Percentiles rank a stretch among this genome's conserved stretches.
These are phyloP conservation scores for Noctua pronuba DNA, from an alignment of 2,888 invertebrate species.

Conservation along the genomic window DNA sequence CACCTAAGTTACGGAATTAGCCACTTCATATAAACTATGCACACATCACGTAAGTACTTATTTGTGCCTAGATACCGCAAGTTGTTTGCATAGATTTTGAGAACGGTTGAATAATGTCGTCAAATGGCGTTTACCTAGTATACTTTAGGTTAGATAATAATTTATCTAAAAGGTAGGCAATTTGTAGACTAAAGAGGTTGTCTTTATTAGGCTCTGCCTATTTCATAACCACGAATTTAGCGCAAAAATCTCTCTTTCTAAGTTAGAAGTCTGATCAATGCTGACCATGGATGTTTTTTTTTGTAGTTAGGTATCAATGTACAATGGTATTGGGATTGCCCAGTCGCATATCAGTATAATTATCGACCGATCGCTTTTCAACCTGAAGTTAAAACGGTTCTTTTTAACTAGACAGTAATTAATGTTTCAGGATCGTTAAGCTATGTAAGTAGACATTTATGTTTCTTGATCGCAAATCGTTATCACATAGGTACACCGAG, in stretches of 20 bases:
- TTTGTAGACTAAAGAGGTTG: background rate
- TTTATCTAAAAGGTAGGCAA: background rate
- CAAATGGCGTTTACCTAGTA: background rate
- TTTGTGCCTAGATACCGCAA: slow-evolving; percentile 20
- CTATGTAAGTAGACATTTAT: background rate
- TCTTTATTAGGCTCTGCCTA: background rate
- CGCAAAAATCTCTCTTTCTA: background rate
- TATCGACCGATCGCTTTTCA: too few relatives aligned
- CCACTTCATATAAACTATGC: background rate
- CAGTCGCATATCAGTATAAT: background rate
- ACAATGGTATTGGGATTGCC: background rate
- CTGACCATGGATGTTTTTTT: background rate
- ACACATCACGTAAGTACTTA: background rate
- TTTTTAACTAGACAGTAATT: background rate
- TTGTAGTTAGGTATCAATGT: background rate
- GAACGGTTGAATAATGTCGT: slow-evolving; percentile 32
- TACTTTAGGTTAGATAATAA: slow-evolving; percentile 6
- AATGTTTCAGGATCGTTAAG: background rate
- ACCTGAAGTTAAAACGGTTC: background rate
- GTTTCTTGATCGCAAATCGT: background rate
- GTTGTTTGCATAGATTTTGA: slow-evolving; percentile 27
- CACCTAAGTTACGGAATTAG: slow-evolving; percentile 22
- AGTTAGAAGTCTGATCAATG: background rate
- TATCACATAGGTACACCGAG: background rate
- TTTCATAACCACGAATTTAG: background rate